Evolutionary conservation across 2,797 vertebrate genomes (phyloP).

Genomic region (Syncerus caffer): DNA sequence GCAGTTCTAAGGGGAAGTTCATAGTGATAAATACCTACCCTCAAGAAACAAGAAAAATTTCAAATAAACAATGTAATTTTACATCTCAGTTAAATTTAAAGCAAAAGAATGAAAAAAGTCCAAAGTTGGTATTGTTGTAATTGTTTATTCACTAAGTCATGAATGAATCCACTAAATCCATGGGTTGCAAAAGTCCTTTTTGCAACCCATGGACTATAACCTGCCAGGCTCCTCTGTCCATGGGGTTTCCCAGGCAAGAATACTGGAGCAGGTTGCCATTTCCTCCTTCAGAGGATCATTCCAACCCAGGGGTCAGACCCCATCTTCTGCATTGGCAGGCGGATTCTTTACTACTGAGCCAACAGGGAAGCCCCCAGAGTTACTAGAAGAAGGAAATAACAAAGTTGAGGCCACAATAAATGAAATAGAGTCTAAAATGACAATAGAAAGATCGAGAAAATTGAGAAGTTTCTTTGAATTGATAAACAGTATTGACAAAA

Average conservation of each 20-base stretch:
- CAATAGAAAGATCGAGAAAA: background rate
- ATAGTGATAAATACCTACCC: background rate
- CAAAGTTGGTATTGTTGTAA: background rate
- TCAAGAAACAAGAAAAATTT: background rate
- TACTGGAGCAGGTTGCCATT: background rate
- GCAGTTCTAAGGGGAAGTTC: background rate
- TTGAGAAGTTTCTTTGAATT: background rate
- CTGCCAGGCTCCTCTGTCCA: background rate
- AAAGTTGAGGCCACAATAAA: background rate
- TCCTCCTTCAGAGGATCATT: background rate
- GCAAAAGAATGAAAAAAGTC: background rate
- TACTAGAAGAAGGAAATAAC: background rate
- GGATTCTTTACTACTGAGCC: background rate
- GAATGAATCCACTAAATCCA: background rate
- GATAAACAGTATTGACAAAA: background rate
- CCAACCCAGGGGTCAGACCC: background rate
- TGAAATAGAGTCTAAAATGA: background rate
- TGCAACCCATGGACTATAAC: background rate
- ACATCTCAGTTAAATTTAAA: background rate
- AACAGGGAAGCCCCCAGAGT: background rate
- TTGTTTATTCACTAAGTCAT: background rate
- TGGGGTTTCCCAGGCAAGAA: background rate
- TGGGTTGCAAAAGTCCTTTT: background rate
- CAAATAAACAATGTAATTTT: background rate
- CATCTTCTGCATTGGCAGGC: background rate